Base-by-base conservation (phyloP, 2,888 invertebrate genomes). In the Mimachlamys varia region DNA sequence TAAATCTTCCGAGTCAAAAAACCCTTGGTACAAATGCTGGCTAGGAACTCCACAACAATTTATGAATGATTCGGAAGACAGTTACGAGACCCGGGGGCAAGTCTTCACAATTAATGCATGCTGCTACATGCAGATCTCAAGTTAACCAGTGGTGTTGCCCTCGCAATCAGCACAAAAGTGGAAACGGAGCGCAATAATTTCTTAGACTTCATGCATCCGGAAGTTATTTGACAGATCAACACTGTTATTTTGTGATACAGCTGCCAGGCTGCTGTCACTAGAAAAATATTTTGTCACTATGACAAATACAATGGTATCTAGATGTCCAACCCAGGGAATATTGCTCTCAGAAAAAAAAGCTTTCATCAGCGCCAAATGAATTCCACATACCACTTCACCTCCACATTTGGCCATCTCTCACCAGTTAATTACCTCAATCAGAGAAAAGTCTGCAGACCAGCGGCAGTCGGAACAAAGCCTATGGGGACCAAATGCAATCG, bases 331-430 rank as follows among this genome's bases (percentile, higher is more conserved):
- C 2, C 12, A 10, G 33, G 27, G 33, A 76, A 76, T 27, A 76
- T 76, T 33, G 33, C 27, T 76, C 33, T 76, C n/a, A 2, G 27
- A 27, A 27, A 27, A 27, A 76, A 76, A 76, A 76, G 27, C 10
- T 33, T 76, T 76, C 76, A 76, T 76, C 33, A 76, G 76, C 33
- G 76, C 76, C 27, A 33, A 76, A 27, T 76, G 76, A 76, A 76
- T 76, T 76, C 33, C 62, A 27, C 76, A 76, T 76, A 33, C 33
- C 76, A 12, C 76, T 76, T 27, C 76, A 76, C 76, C 76, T 76
- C 76, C 76, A 76, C 27, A 76, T 76, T 76, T 27, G 33, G 33
- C 33, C 76, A 76, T 76, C 76, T 76, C 76, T 76, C 76, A 76
- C 76, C 19, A 76, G 22, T 76, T 76, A 76, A 76, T 76, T 76